A percentile compares a stretch with the other conserved stretches of the same genome.
These are phyloP conservation scores for Tretioscincus oriximinensis DNA, from an alignment of 2,113 vertebrate species.

Conservation along the genomic window DNA sequence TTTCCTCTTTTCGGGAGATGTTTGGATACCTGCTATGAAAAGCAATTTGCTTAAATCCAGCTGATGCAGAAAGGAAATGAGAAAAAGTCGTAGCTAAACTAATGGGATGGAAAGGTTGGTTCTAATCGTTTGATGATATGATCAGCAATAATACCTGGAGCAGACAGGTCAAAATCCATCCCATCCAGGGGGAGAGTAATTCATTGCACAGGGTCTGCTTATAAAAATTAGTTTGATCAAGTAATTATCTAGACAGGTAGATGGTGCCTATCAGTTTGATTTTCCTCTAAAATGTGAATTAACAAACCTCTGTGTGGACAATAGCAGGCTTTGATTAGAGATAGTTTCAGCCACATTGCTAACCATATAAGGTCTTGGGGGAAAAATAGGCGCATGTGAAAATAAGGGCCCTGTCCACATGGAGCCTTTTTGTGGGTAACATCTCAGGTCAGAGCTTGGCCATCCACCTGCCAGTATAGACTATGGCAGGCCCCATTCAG, in stretches of 20 bases:
- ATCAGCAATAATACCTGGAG: slow-evolving; percentile 71
- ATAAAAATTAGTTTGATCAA: slow-evolving; percentile 71
- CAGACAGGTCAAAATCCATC: slow-evolving; percentile 67
- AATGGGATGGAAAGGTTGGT: slow-evolving; percentile 50
- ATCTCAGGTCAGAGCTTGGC: too few relatives aligned
- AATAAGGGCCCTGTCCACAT: background rate
- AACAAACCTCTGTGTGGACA: slow-evolving; percentile 43
- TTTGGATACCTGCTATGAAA: slow-evolving; percentile 36
- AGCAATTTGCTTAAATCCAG: slow-evolving; percentile 48
- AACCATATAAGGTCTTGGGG: background rate
- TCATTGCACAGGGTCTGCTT: slow-evolving; percentile 65
- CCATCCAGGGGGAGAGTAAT: slow-evolving; percentile 66
- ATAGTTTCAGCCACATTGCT: slow-evolving; percentile 30
- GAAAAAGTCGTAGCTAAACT: background rate
- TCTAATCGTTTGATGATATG: slow-evolving; percentile 63
- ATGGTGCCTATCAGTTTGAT: slow-evolving; percentile 66
- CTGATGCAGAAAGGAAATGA: slow-evolving; percentile 28
- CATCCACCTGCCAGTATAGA: too few relatives aligned
- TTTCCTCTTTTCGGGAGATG: slow-evolving; percentile 12
- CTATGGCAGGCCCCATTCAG: too few relatives aligned
- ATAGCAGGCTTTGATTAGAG: slow-evolving; percentile 19
- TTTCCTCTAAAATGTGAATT: slow-evolving; percentile 63
- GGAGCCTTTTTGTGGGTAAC: too few relatives aligned
- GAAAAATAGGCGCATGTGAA: background rate
- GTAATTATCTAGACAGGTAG: slow-evolving; percentile 61